phyloP scores from a whole-genome alignment of 2,113 vertebrate genomes.

The Campylomormyrus numenius region DNA sequence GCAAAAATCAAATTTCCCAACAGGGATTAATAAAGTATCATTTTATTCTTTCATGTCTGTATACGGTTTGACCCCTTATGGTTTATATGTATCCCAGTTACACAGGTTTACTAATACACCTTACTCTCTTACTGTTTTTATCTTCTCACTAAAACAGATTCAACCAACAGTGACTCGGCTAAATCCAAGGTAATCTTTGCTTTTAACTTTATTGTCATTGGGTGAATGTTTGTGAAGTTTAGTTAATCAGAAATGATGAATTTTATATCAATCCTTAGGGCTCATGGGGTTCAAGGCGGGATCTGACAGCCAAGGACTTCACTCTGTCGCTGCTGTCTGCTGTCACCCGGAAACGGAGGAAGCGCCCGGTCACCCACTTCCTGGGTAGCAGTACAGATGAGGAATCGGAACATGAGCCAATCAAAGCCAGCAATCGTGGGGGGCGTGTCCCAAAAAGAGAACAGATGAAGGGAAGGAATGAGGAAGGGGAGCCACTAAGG shows the following conservation, averaged over 20 bases:
- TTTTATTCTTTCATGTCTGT: background rate
- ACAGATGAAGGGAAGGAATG: conserved; percentile 14
- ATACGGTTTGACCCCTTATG: background rate
- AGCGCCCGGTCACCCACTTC: conserved; percentile 63
- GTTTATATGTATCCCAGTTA: background rate
- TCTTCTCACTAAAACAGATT: conserved; percentile 60
- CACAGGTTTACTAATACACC: background rate
- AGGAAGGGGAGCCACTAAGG: conserved; percentile 21
- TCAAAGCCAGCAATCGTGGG: conserved; percentile 51
- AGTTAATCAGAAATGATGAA: background rate
- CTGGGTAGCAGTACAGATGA: conserved; percentile 78
- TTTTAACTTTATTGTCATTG: background rate
- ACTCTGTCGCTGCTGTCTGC: conserved; percentile 77
- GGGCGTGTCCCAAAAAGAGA: conserved; percentile 24
- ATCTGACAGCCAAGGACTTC: conserved; percentile 71
- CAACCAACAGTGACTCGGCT: conserved; percentile 75
- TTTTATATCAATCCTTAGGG: conserved; percentile 47
- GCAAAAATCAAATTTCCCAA: background rate
- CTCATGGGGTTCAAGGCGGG: conserved; percentile 68
- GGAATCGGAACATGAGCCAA: conserved; percentile 72
- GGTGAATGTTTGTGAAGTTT: background rate
- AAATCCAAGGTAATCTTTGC: conserved; percentile 77
- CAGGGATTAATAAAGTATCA: background rate
- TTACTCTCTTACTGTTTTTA: background rate
- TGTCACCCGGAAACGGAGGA: conserved; percentile 82